These are phyloP conservation scores for Microchirus variegatus DNA, from an alignment of 2,797 vertebrate species.

Conservation along the genomic window DNA sequence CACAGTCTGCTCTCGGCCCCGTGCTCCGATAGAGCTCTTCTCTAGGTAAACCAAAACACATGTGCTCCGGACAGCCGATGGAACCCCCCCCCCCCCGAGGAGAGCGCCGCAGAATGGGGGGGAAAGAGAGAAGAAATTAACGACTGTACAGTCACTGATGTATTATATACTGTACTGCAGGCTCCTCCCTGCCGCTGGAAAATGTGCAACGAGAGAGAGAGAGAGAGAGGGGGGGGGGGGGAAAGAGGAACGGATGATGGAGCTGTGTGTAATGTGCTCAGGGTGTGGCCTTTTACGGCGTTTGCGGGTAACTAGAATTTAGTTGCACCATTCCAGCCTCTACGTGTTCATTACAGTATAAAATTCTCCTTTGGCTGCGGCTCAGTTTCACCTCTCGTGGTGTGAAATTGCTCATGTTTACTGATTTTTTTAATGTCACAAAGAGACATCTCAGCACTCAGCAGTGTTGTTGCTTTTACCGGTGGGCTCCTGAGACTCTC, in stretches of 20 bases:
- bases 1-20: slow-evolving; percentile 65
- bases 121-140: slow-evolving; percentile 50
- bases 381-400: slow-evolving; percentile 18
- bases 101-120: slow-evolving; percentile 9
- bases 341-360: slow-evolving; percentile 24
- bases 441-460: slow-evolving; percentile 35
- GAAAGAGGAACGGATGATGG: slow-evolving; percentile 14
- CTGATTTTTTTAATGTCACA: slow-evolving; percentile 34
- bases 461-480: slow-evolving; percentile 31
- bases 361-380: slow-evolving; percentile 12
- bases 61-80: slow-evolving; percentile 67
- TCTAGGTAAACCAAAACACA: slow-evolving; percentile 80
- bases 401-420: slow-evolving; percentile 42
- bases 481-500: slow-evolving; percentile 42
- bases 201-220: slow-evolving; percentile 36
- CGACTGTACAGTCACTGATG: slow-evolving; percentile 48
- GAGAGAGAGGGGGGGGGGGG: slow-evolving; percentile 20
- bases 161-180: slow-evolving; percentile 44
- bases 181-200: slow-evolving; percentile 38
- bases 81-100: slow-evolving; percentile 48
- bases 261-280: slow-evolving; percentile 23
- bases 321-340: slow-evolving; percentile 7
- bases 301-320: slow-evolving; percentile 30
- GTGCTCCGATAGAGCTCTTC: slow-evolving; percentile 59
- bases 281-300: slow-evolving; percentile 30